Evolutionary conservation across 2,797 vertebrate genomes (phyloP), one percentile per base, ranked within the genome.

Genomic region (Salmo trutta): DNA sequence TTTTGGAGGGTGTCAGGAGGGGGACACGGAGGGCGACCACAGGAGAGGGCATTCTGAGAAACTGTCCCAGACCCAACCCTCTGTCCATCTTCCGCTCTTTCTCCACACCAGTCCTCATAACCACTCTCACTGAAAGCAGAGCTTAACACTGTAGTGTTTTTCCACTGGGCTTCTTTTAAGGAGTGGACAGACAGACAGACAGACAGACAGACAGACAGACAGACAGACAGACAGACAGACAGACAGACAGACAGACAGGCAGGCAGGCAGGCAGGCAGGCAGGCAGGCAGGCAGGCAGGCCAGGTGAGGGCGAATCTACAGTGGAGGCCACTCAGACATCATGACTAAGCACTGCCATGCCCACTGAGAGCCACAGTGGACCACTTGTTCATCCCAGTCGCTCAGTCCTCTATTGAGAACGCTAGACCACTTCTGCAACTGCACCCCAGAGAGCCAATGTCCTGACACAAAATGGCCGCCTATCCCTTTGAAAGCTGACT

Each of bases 1-100:
- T 68, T 54, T n/a, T 17, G 16, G 52, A 70, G 27, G 0, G 73
- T 88, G 85, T 89, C 87, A 89, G 59, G 59, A 77, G 62, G 82
- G 88, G 88, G 87, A 86, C 86, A 83, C 36, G 66, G 52, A 31
- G 8, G 80, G 77, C 75, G 77, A 56, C 41, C 71, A 85, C 69
- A 75, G 75, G 83, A 81, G 74, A 54, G 21, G 52, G 75, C 82
- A 90, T 62, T 56, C 53, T 56, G n/a, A 31, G 15, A 66, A 83
- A 77, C 82, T 82, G 79, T 86, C 89, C 79, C 75, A 21, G 29
- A 73, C 83, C 71, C 62, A 72, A 69, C 68, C 73, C 29, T 31
- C 17, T 77, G 73, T 75, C 75, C 17, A 33, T 70, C 10, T 64
- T 41, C 15, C 1, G 7, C 77, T 64, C 75, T 47, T 10, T 52